Base-by-base conservation (phyloP, 2,888 invertebrate genomes). In the Dasypogon diadema region DNA sequence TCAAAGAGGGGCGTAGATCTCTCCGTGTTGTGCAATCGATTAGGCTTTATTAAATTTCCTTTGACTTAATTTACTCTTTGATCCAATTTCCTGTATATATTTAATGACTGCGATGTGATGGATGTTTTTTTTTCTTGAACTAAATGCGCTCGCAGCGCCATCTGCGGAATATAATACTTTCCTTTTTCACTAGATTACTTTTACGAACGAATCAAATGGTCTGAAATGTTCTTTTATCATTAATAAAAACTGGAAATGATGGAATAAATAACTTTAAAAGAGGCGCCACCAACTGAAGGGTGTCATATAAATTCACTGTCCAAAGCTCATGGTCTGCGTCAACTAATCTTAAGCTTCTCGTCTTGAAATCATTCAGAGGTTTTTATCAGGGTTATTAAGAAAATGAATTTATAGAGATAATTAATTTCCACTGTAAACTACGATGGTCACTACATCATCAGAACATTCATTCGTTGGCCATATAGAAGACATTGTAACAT, bases 361-460 rank as follows among this genome's bases (percentile, higher is more conserved):
- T 51, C 51, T 51, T 51, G 18, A 51, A 51, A 51, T 21, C 51
- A 51, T 18, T 51, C 51, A 51, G 6, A 6, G 12, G 51, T 51
- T 51, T 51, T 51, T 51, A 51, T 51, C 51, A 18, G 6, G 51
- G 51, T 51, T 51, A 51, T 51, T 51, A 51, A 51, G 51, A 56
- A 26, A 56, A 24, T 56, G 12, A 56, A 56, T 56, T 56, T 56
- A 56, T 26, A 26, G 12, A 56, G 56, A 30, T 26, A 56, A 26
- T 26, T 56, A 56, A 24, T 56, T 24, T 56, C 56, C 30, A 56
- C 24, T 56, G 56, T 56, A 16, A 51, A 51, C 51, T 18, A 12
- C 26, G 26, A 56, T 26, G 22, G 56, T 30, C 56, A 56, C 24
- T 30, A 16, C 30, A 56, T 56, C 56, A 56, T 24, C 56, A 56